phyloP scores from a whole-genome alignment of 2,113 vertebrate genomes.

The Motacilla tschutschensis region DNA sequence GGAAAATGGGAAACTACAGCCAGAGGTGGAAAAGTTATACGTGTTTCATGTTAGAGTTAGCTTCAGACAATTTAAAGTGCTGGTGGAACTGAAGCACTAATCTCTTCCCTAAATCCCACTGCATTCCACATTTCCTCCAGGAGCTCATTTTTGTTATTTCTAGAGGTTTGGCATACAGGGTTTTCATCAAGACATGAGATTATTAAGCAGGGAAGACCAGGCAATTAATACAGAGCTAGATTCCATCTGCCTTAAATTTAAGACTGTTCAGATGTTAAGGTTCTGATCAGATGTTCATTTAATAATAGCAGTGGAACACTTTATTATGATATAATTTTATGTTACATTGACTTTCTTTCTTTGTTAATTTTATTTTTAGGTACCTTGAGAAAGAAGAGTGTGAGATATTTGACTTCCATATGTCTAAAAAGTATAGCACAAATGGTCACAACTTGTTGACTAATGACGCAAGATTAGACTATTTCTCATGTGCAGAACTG shows the following conservation, averaged over 20 bases:
- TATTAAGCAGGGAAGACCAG: background rate
- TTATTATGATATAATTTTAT: background rate
- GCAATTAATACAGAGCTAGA: background rate
- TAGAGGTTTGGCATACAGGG: background rate
- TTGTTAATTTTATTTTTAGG: constrained; percentile 14
- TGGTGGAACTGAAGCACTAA: background rate
- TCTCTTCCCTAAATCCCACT: background rate
- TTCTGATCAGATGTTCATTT: background rate
- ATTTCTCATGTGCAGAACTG: background rate
- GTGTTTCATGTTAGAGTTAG: background rate
- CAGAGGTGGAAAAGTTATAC: background rate
- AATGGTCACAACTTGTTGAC: constrained; percentile 6
- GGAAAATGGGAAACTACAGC: background rate
- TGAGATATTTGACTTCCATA: background rate
- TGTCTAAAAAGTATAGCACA: background rate
- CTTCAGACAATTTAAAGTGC: background rate
- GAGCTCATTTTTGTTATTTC: background rate
- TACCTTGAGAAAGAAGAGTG: background rate
- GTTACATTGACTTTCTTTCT: background rate
- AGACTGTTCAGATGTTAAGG: background rate
- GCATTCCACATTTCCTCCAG: background rate
- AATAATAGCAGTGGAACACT: background rate
- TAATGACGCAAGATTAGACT: constrained; percentile 18
- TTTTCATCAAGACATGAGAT: background rate
- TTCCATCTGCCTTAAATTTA: background rate